A percentile compares a stretch with the other conserved stretches of the same genome.
Evolutionary conservation across 2,888 invertebrate genomes (phyloP).

Genomic region (Eupeodes luniger): DNA sequence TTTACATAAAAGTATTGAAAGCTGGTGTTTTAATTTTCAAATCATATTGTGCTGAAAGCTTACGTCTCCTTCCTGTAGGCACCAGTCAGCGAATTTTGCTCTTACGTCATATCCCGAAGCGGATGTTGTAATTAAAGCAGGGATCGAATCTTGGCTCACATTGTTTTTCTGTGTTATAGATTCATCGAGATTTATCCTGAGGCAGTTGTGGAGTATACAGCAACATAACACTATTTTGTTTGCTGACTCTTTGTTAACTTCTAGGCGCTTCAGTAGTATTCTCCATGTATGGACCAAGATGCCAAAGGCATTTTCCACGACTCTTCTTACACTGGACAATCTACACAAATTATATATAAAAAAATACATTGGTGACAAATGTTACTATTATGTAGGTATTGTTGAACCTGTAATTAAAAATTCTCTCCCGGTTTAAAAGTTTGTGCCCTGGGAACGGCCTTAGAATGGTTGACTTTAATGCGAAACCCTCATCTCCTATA

Average conservation of each 20-base stretch:
- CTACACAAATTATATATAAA: neutral
- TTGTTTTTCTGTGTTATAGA: neutral
- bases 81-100: neutral
- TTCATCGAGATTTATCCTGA: neutral
- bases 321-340: neutral
- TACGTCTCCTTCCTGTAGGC: conserved; percentile 1
- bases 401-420: conserved; percentile 2
- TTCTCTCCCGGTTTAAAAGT: neutral
- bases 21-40: neutral
- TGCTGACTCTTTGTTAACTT: conserved; percentile 5
- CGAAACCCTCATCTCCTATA: conserved; percentile 12
- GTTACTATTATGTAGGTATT: neutral
- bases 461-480: conserved; percentile 18
- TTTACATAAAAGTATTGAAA: neutral
- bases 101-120: neutral
- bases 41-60: neutral
- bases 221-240: neutral
- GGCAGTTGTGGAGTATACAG: neutral
- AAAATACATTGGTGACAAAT: neutral
- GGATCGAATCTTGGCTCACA: neutral
- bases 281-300: too few relatives aligned
- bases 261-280: too few relatives aligned
- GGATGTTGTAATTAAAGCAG: neutral
- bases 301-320: neutral
- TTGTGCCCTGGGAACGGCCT: neutral